Evolutionary conservation across 1,140 invertebrate genomes (phyloP), one percentile per base, ranked within the genome.

Genomic region (Scaptomyza graminum): DNA sequence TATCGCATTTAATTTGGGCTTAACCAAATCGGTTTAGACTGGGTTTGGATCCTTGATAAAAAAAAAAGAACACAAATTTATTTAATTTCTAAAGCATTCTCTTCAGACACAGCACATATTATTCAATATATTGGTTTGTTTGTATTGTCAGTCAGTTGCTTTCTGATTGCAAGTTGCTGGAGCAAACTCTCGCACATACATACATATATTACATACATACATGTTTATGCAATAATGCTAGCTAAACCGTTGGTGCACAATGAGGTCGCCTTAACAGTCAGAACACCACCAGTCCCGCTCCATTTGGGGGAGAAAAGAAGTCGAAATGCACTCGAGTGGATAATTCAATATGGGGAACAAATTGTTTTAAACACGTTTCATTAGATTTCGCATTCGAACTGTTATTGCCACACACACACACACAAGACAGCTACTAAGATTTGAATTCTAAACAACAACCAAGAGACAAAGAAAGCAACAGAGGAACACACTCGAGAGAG

Each of bases 331-430:
- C 49, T 76, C 83, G 68, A 73, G 79, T 82, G 83, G 50, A 74
- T 87, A 87, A 87, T 88, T 88, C 76, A 83, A 87, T 88, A 88
- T 88, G 87, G 83, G 69, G 72, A 83, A 87, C 79, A 87, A 87
- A 87, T 88, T 87, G 83, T 87, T 87, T 87, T 83, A 76, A 87
- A 76, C 83, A 87, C 79, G 83, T 87, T 88, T 88, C 83, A 87
- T 87, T 87, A 87, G 83, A 82, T 67, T 79, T 76, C 68, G 59
- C 71, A 88, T 72, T 60, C 55, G 54, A 64, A 57, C 70, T 70
- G 15, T 55, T 50, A 51, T 66, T 57, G 67, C 44, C 52, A 74
- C 59, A 84, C 74, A 72, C 64, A 62, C 60, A 62, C 11, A 37
- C 11, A 28, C 12, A 64, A 41, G 37, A 41, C 44, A 46, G 43